phyloP scores from a whole-genome alignment of 2,113 vertebrate species.

The Anseranas semipalmata region DNA sequence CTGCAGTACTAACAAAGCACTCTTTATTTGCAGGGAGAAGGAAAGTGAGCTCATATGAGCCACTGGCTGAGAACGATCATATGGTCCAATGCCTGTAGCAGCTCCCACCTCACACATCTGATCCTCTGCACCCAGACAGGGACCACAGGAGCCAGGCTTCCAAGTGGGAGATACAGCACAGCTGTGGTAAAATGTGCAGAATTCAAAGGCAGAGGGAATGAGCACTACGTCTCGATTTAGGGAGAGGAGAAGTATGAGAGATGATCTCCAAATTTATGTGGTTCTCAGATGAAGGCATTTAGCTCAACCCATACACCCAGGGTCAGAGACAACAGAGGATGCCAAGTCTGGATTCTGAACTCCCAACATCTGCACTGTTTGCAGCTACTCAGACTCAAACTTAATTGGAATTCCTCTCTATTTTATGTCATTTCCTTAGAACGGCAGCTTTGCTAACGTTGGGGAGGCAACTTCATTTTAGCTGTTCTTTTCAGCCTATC shows the following conservation, averaged over 20 bases:
- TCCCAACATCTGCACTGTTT: background rate
- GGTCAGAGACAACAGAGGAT: background rate
- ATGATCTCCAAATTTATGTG: background rate
- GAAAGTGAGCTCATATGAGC: slow-evolving; percentile 25
- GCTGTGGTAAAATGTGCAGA: rapidly evolving
- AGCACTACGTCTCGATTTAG: background rate
- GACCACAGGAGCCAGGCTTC: background rate
- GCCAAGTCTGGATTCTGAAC: background rate
- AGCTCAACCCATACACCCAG: background rate
- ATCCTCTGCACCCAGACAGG: background rate
- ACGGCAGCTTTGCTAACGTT: background rate
- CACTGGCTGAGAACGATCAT: background rate
- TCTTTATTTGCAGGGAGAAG: background rate
- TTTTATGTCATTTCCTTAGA: slow-evolving; percentile 1
- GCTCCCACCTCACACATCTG: background rate
- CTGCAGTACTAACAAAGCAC: slow-evolving; percentile 14
- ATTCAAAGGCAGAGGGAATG: background rate
- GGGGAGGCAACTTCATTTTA: background rate
- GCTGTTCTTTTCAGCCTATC: background rate
- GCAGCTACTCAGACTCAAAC: background rate
- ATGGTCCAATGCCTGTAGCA: background rate
- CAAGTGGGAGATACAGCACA: background rate
- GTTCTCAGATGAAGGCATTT: background rate
- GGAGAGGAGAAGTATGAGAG: background rate
- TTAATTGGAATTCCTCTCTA: background rate